phyloP scores from a whole-genome alignment of 2,113 vertebrate species.

The Erythrocebus patas region DNA sequence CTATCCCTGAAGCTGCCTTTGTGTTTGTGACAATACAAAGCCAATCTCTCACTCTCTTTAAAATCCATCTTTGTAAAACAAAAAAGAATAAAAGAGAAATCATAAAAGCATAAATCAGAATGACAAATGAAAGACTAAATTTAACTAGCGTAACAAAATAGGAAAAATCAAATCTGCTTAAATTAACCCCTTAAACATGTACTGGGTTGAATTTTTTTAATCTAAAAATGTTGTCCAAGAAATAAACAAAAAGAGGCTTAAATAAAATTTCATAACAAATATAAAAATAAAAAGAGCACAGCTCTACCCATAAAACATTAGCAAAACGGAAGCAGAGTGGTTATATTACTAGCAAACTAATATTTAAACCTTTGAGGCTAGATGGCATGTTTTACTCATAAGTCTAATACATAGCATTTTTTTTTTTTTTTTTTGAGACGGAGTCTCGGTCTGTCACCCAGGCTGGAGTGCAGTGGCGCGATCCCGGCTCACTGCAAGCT shows the following conservation, averaged over 20 bases:
- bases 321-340: background rate
- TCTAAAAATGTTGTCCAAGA: constrained; percentile 14
- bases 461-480: too few species aligned
- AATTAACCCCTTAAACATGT: background rate
- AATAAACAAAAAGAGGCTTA: background rate
- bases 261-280: background rate
- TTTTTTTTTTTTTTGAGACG: too few species aligned
- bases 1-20: background rate
- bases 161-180: background rate
- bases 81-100: background rate
- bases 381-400: background rate
- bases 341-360: background rate
- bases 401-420: background rate
- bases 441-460: too few species aligned
- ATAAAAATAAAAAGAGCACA: background rate
- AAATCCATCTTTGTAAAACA: background rate
- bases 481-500: too few species aligned
- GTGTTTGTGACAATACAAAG: constrained; percentile 2
- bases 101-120: background rate
- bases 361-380: background rate
- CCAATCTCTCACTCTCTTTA: accelerated
- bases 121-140: background rate
- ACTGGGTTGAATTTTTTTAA: background rate
- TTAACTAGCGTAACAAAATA: background rate
- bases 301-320: background rate